Evolutionary conservation across 2,113 vertebrate genomes (phyloP).

Genomic region (Python bivittatus): DNA sequence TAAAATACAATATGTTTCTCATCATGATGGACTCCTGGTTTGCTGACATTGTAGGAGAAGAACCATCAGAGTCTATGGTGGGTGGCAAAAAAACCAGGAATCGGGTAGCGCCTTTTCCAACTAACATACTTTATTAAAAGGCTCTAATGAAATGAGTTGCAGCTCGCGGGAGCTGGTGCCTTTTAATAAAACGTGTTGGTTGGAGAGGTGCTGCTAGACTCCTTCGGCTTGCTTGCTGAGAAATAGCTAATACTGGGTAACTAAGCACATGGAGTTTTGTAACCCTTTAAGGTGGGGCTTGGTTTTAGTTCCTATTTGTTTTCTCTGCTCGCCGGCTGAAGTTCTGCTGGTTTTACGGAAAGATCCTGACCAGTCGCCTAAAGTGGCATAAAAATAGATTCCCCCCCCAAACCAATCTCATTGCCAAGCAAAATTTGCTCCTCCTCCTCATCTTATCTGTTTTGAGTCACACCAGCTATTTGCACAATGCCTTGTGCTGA

Average conservation of each 20-base stretch:
- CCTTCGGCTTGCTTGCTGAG: neutral
- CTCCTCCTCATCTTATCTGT: constrained; percentile 68
- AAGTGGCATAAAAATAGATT: constrained; percentile 29
- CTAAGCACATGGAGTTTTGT: neutral
- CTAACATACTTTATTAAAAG: neutral
- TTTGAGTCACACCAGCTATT: constrained; percentile 64
- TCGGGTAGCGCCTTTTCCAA: neutral
- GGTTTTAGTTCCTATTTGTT: neutral
- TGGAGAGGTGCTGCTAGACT: neutral
- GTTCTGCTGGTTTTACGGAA: neutral
- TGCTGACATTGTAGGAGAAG: neutral
- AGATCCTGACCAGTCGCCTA: neutral
- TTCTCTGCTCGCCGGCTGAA: neutral
- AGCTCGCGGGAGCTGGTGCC: neutral
- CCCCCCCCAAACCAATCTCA: constrained; percentile 2
- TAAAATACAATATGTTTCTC: constrained; percentile 34
- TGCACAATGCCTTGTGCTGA: constrained; percentile 69
- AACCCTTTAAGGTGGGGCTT: fast-evolving
- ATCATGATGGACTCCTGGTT: constrained; percentile 47
- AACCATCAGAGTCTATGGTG: neutral
- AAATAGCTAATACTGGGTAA: constrained; percentile 7
- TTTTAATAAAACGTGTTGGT: neutral
- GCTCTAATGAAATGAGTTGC: neutral
- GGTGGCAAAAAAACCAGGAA: neutral
- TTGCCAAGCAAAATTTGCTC: constrained; percentile 62